Evolutionary conservation across 2,113 vertebrate genomes (phyloP).

Genomic region (Vimba vimba): DNA sequence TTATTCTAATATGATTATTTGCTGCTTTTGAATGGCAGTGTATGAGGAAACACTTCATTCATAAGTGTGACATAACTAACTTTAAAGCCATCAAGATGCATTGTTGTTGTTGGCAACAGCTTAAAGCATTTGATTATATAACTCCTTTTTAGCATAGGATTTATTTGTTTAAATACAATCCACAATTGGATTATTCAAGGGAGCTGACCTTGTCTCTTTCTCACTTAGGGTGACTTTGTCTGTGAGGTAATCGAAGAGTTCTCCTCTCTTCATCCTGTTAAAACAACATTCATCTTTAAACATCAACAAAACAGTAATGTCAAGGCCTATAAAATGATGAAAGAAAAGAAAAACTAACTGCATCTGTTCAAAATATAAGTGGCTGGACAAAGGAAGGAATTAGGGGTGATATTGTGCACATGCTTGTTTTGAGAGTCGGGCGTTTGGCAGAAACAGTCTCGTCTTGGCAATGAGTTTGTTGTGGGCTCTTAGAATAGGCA

Average conservation of each 20-base stretch:
- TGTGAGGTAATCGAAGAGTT: slow-evolving; percentile 98
- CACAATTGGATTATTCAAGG: not conserved
- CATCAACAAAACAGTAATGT: not conserved
- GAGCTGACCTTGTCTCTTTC: slow-evolving; percentile 92
- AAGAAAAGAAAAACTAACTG: not conserved
- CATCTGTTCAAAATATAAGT: slow-evolving; percentile 35
- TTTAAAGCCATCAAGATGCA: not conserved
- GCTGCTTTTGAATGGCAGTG: not conserved
- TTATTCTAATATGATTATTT: not conserved
- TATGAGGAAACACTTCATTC: not conserved
- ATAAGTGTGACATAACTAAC: not conserved
- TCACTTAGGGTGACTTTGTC: slow-evolving; percentile 96
- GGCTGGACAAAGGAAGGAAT: slow-evolving; percentile 11
- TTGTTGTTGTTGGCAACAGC: too few species aligned
- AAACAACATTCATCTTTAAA: slow-evolving; percentile 1
- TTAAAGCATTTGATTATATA: not conserved
- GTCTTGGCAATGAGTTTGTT: slow-evolving; percentile 1
- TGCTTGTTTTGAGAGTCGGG: too few species aligned
- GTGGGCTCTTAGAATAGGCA: slow-evolving; percentile 20
- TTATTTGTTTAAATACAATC: not conserved
- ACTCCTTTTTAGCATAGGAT: not conserved
- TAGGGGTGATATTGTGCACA: not conserved
- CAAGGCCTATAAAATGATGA: not conserved
- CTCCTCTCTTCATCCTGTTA: slow-evolving; percentile 92
- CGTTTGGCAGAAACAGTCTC: not conserved